phyloP scores from a whole-genome alignment of 1,140 invertebrate species.

The Stegodyphus mimosarum region DNA sequence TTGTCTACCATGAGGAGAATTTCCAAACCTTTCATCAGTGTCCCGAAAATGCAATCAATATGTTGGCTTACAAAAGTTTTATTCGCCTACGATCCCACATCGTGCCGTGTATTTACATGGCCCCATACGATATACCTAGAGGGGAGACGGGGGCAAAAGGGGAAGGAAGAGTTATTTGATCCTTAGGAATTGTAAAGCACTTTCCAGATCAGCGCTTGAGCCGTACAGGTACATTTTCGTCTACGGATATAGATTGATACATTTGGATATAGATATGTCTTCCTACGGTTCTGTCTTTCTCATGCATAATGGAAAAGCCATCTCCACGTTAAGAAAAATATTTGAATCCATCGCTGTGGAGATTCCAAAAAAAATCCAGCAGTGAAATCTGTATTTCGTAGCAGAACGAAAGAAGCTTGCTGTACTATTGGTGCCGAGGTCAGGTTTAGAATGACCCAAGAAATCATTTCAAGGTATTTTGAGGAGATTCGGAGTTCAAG shows the following conservation, averaged over 20 bases:
- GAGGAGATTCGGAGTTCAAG: neutral
- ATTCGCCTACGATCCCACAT: slow-evolving; percentile 16
- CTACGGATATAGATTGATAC: slow-evolving; percentile 59
- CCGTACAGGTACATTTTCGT: slow-evolving; percentile 57
- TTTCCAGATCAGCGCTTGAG: slow-evolving; percentile 52
- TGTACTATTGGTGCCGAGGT: neutral
- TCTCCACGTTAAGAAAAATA: slow-evolving; percentile 55
- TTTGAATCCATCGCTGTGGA: slow-evolving; percentile 48
- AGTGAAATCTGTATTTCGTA: slow-evolving; percentile 14
- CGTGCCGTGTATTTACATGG: slow-evolving; percentile 53
- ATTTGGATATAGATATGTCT: slow-evolving; percentile 59
- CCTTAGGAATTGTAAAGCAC: slow-evolving; percentile 59
- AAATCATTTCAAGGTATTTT: slow-evolving; percentile 39
- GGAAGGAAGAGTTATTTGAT: slow-evolving; percentile 53
- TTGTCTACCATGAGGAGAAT: neutral
- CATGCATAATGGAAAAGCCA: slow-evolving; percentile 59
- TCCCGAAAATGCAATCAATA: slow-evolving; percentile 50
- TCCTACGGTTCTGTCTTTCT: slow-evolving; percentile 46
- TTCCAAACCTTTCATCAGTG: slow-evolving; percentile 18
- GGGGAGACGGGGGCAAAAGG: slow-evolving; percentile 2
- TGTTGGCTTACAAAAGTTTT: slow-evolving; percentile 51
- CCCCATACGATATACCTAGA: slow-evolving; percentile 21
- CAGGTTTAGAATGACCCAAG: slow-evolving; percentile 50
- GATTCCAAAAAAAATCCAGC: neutral
- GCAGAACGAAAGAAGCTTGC: neutral